Base-by-base conservation (phyloP, 1,140 invertebrate genomes). In the Drosophila sucinea region DNA sequence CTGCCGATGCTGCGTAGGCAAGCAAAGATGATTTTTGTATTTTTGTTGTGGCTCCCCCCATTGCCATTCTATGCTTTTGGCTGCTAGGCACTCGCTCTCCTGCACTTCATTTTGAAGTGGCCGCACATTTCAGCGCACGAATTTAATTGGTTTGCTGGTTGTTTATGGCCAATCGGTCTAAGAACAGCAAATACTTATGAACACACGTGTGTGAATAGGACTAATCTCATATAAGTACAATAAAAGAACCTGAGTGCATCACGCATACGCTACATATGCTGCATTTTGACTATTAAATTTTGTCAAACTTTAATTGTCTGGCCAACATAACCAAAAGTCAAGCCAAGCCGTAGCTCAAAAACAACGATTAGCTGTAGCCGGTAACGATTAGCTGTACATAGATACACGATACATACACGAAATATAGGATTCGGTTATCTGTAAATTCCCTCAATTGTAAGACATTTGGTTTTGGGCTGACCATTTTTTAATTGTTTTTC, bases 121-220 rank as follows among this genome's bases (percentile, higher is more conserved):
- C 69, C 77, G 73, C 68, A 70, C 80, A 75, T 89, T 87, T 89
- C 77, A 63, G 72, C 73, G 77, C 73, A 89, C 70, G 71, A 84
- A 75, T 89, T 84, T 89, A 84, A 89, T 89, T 89, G 81, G 70
- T 82, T 78, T 75, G 54, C 40, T 57, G 54, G 63, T 74, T 76
- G 79, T 87, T 86, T 82, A 86, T 79, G 82, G 67, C 56, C 64
- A 68, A 72, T 75, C 73, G 67, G 86, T 69, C 64, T 65, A 47
- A 61, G 54, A 78, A 71, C 70, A 78, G 78, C 81, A 81, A 77
- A 86, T 84, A 40, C 8, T 38, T 11, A 38, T 17, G 0, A 29
- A 55, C 25, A 29, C 8, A 38, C 2, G 60, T 67, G 63, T 61
- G 55, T 72, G 57, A 58, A 74, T 62, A 75, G 44, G 63, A 61